Conservation (phyloP, 2,797 vertebrate genomes). For the Xenopus petersii region DNA sequence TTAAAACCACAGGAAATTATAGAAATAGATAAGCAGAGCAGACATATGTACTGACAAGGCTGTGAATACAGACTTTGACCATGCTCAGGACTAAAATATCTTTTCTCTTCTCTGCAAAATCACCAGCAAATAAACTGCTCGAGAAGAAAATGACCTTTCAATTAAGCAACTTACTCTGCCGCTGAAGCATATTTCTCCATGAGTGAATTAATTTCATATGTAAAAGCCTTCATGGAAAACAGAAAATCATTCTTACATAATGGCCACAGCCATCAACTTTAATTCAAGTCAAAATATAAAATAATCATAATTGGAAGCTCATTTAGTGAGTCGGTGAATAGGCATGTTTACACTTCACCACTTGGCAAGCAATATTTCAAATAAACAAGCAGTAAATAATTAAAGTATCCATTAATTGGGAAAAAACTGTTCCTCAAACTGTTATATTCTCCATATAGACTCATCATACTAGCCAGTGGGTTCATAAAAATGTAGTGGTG, state of each 20-base stretch:
- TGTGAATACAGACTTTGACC: constrained; percentile 14
- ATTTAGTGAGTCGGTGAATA: constrained; percentile 22
- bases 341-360: neutral
- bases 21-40: constrained; percentile 3
- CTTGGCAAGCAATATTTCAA: too few relatives aligned
- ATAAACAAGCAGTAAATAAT: too few relatives aligned
- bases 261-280: constrained; percentile 6
- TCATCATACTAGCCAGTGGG: too few relatives aligned
- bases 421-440: too few relatives aligned
- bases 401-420: too few relatives aligned
- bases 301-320: constrained; percentile 18
- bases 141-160: constrained; percentile 25
- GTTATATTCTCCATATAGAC: too few relatives aligned
- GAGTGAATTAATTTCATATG: constrained; percentile 39
- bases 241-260: constrained; percentile 29
- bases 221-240: constrained; percentile 20
- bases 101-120: constrained; percentile 22
- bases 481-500: too few relatives aligned
- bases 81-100: constrained; percentile 16
- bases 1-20: neutral
- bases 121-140: constrained; percentile 35
- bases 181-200: constrained; percentile 30
- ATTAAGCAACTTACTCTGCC: constrained; percentile 26
- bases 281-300: constrained; percentile 8
- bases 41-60: constrained; percentile 15